Percentiles rank a stretch among this genome's conserved stretches.
phyloP scores from a whole-genome alignment of 1,140 invertebrate species.

The Sogatella furcifera region DNA sequence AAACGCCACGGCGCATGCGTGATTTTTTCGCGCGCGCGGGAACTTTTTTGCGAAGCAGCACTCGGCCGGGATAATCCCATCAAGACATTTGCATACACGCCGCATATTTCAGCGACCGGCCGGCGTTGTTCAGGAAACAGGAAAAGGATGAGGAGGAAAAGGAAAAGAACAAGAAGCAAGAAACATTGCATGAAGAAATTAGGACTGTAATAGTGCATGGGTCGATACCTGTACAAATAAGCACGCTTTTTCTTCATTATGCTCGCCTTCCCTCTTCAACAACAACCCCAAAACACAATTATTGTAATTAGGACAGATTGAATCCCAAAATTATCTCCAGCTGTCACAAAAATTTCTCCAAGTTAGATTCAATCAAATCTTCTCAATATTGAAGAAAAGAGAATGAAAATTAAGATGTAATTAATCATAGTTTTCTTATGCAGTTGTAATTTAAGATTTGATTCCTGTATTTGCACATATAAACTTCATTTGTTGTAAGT shows the following conservation, averaged over 20 bases:
- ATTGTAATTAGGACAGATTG: too few relatives aligned
- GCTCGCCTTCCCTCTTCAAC: background rate
- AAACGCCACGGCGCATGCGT: background rate
- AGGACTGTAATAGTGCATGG: slow-evolving; percentile 11
- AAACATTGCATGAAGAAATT: slow-evolving; percentile 5
- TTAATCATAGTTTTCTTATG: too few relatives aligned
- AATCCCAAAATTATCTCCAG: too few relatives aligned
- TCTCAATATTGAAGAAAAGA: too few relatives aligned
- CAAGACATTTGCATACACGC: slow-evolving; percentile 17
- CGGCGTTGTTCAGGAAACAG: background rate
- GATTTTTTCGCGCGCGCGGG: background rate
- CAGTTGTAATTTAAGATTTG: too few relatives aligned
- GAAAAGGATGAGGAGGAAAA: background rate
- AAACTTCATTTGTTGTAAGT: too few relatives aligned
- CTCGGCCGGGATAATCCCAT: slow-evolving; percentile 12
- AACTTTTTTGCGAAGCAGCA: background rate
- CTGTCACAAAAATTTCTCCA: too few relatives aligned
- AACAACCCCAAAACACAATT: background rate
- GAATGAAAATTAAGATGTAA: too few relatives aligned
- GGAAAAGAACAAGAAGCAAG: too few relatives aligned
- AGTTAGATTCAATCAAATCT: too few relatives aligned
- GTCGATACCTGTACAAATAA: slow-evolving; percentile 12
- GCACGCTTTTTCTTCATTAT: background rate
- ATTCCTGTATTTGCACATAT: too few relatives aligned
- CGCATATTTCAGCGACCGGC: slow-evolving; percentile 11